phyloP scores from a whole-genome alignment of 2,888 invertebrate genomes.

The Entomobrya proxima region DNA sequence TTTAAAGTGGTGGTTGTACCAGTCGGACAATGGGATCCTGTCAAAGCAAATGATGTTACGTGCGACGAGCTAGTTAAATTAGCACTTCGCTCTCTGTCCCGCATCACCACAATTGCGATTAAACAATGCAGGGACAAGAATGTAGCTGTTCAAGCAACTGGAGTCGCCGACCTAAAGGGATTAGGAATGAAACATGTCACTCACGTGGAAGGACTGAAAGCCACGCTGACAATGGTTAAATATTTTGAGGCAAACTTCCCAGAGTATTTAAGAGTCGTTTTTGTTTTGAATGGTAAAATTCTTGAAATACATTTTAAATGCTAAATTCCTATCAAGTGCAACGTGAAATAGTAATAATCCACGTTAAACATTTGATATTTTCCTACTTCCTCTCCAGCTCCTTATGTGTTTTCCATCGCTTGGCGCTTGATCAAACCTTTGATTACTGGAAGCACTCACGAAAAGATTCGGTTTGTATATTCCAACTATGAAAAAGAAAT shows the following conservation, averaged over 20 bases:
- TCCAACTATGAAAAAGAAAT: conserved; percentile 60
- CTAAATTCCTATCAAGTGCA: too few relatives aligned
- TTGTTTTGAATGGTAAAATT: conserved; percentile 57
- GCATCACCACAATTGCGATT: conserved; percentile 33
- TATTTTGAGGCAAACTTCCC: conserved; percentile 64
- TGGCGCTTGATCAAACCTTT: conserved; percentile 57
- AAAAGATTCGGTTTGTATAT: conserved; percentile 58
- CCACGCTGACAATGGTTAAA: conserved; percentile 56
- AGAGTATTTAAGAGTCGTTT: conserved; percentile 58
- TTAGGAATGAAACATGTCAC: conserved; percentile 62
- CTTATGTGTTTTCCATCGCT: conserved; percentile 52
- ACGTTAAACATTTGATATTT: neutral
- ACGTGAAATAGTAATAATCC: too few relatives aligned
- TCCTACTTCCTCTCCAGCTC: conserved; percentile 20
- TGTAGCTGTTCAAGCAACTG: conserved; percentile 53
- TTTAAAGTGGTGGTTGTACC: conserved; percentile 55
- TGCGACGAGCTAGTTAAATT: conserved; percentile 58
- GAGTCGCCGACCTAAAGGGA: conserved; percentile 56
- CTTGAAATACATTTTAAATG: too few relatives aligned
- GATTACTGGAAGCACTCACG: conserved; percentile 59
- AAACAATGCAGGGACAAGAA: conserved; percentile 51
- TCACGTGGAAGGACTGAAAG: conserved; percentile 60
- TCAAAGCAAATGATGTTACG: conserved; percentile 27
- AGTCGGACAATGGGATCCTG: conserved; percentile 58
- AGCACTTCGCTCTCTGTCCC: conserved; percentile 46